Evolutionary conservation across 2,888 invertebrate genomes (phyloP), one percentile per base, ranked within the genome.

Genomic region (Epistrophe eligans): DNA sequence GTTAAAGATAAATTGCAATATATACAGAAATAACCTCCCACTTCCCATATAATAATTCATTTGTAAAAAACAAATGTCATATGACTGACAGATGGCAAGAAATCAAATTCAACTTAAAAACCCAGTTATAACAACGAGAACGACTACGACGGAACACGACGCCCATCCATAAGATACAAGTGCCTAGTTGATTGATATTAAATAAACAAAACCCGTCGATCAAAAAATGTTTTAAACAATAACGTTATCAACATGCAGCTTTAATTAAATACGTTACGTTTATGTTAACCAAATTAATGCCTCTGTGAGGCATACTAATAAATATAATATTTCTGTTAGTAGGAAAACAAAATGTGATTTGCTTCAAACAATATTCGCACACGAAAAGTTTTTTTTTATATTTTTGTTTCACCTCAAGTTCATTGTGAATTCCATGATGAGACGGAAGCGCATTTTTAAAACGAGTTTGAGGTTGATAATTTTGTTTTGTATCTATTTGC

Each of bases 281-380:
- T 87, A 83, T 83, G 82, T 87, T 62, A 87, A 79, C 64, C 77
- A 70, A 24, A 71, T 70, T 71, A 72, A 76, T 55, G 40, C 72
- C 73, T 48, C 62, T 74, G 84, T 77, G 62, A 76, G 60, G 74
- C 77, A 87, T 87, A 79, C 83, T 60, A 79, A 87, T 24, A 24
- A n/a, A n/a, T n/a, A n/a, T n/a, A n/a, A n/a, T 43, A 5, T 79
- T 74, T 38, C 19, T 43, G 67, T 52, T 71, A 24, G 35, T 70
- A 38, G 8, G 48, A 48, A 48, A 48, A 17, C 11, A 35, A 76
- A 60, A 45, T 62, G 38, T 55, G 35, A n/a, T 15, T 50, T n/a
- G 32, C n/a, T 45, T 55, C 43, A 62, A 70, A 40, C 57, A 50
- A 64, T 24, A 24, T 74, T 79, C 40, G 73, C 77, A 40, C 50